A percentile compares a stretch with the other conserved stretches of the same genome.
Conservation (phyloP, 2,888 invertebrate genomes). For the Tiliacea citrago region DNA sequence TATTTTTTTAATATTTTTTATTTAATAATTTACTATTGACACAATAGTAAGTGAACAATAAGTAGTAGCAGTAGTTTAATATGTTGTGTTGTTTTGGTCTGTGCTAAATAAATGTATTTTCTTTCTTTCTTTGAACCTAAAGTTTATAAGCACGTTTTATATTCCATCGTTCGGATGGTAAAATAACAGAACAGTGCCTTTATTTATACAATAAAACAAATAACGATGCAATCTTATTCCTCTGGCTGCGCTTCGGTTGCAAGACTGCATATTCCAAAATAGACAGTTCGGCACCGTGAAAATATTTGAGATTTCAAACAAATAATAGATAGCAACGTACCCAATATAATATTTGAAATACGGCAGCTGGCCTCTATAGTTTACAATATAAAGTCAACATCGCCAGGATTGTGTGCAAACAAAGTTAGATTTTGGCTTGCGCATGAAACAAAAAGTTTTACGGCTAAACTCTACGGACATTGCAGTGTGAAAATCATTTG, state of each 20-base stretch:
- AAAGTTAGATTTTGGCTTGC: slow-evolving; percentile 50
- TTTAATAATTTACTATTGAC: too few relatives aligned
- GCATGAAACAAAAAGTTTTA: slow-evolving; percentile 52
- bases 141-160: background rate
- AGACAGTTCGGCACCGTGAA: background rate
- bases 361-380: slow-evolving; percentile 37
- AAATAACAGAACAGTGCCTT: background rate
- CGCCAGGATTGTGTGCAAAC: slow-evolving; percentile 49
- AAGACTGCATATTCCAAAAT: slow-evolving; percentile 12
- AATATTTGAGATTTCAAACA: slow-evolving; percentile 28
- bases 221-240: background rate
- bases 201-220: slow-evolving; percentile 1
- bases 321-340: slow-evolving; percentile 30
- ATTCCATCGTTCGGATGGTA: background rate
- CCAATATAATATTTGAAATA: slow-evolving; percentile 43
- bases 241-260: background rate
- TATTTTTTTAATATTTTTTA: too few relatives aligned
- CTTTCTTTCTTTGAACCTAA: too few relatives aligned
- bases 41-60: too few relatives aligned
- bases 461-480: slow-evolving; percentile 43
- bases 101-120: too few relatives aligned
- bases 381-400: slow-evolving; percentile 47
- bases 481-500: slow-evolving; percentile 59
- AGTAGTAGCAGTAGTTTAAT: too few relatives aligned
- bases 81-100: too few relatives aligned